Base-by-base conservation (phyloP, 2,888 invertebrate species). In the Melanophora roralis region DNA sequence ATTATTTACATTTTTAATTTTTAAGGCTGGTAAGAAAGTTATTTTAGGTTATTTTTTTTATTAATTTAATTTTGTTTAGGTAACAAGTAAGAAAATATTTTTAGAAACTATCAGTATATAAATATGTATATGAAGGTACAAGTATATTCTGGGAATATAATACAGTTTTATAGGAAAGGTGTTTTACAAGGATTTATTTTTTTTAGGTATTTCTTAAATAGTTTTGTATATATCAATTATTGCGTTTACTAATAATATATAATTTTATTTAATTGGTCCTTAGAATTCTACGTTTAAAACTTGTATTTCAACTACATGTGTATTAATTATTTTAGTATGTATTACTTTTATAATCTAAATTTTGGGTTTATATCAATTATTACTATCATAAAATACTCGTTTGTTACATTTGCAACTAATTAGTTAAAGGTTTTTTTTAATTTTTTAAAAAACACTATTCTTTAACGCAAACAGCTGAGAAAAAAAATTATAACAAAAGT, bases 211-310 rank as follows among this genome's bases (percentile, higher is more conserved):
- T 45, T 1, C 16, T 65, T 60, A 27, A 53, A 55, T 49, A 23
- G 12, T 14, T 55, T 53, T 45, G 21, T 62, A 43, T 12, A 5
- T 47, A 6, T 21, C n/a, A n/a, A 36, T 69, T 68, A 12, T 45
- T 40, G 27, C 27, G 6, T 3, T 27, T 55, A 38, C 53, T 71
- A 45, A 72, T 80, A 75, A 75, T 68, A 62, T n/a, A 62, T 75
- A 69, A 71, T 79, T 79, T 67, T 67, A 16, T 53, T 77, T 75
- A 83, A 81, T 83, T 83, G 83, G 83, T 83, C 83, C 83, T 83
- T 83, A 83, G 76, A 77, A 80, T 78, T 62, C 80, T 80, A 82
- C 74, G 51, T 71, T 71, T 73, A 78, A 74, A 81, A 71, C 67
- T 49, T 67, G 32, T 69, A 27, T 64, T 55, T 60, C 55, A 27